Conservation (phyloP, 2,888 invertebrate genomes). For the Onchidella celtica region DNA sequence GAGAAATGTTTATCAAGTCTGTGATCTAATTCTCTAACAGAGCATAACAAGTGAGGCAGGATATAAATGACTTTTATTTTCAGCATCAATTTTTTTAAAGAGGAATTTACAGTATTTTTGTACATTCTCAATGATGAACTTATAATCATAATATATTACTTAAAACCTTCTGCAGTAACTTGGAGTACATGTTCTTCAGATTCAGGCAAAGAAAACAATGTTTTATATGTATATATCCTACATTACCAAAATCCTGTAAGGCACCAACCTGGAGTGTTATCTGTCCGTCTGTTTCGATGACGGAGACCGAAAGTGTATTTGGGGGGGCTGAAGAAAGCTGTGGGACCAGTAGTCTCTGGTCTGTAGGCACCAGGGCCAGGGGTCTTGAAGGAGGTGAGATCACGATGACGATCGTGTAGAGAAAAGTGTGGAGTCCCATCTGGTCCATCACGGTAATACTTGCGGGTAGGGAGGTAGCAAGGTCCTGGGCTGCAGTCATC, state of each 20-base stretch:
- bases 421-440: constrained; percentile 79
- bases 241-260: background rate
- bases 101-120: too few species aligned
- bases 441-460: constrained; percentile 69
- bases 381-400: constrained; percentile 64
- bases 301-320: constrained; percentile 77
- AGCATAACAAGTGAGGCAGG: too few species aligned
- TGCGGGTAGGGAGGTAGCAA: constrained; percentile 67
- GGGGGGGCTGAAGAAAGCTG: constrained; percentile 68
- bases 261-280: constrained; percentile 76
- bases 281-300: constrained; percentile 70
- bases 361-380: constrained; percentile 79
- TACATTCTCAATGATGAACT: too few species aligned
- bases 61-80: too few species aligned
- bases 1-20: too few species aligned
- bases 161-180: too few species aligned
- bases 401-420: constrained; percentile 69
- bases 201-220: too few species aligned
- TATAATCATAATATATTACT: too few species aligned
- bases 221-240: too few species aligned
- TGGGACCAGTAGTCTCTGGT: constrained; percentile 72
- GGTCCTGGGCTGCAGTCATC: constrained; percentile 78
- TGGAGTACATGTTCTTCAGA: too few species aligned
- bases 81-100: too few species aligned
- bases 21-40: too few species aligned